Evolutionary conservation across 1,140 invertebrate genomes (phyloP).

Genomic region (Zaprionus ghesquierei): DNA sequence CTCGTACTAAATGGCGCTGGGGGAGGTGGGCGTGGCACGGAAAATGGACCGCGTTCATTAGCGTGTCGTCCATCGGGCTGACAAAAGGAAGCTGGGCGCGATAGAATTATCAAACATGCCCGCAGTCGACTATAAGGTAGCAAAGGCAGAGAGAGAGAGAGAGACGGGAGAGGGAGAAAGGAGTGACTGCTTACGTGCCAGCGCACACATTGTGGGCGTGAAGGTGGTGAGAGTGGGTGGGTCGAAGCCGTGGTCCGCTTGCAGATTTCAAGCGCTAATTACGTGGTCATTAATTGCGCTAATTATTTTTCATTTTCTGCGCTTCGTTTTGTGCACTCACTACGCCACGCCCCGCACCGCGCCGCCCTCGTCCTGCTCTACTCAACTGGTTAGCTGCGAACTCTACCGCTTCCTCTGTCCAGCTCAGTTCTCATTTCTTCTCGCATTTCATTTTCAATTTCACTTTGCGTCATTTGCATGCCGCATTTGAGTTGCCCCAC

Average conservation of each 20-base stretch:
- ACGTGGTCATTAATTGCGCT: conserved; percentile 81
- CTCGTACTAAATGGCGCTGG: conserved; percentile 34
- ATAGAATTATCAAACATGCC: conserved; percentile 77
- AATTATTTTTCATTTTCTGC: conserved; percentile 79
- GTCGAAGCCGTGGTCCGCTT: conserved; percentile 2
- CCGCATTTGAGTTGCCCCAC: conserved; percentile 39
- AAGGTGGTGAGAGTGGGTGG: not conserved
- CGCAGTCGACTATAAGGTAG: conserved; percentile 55
- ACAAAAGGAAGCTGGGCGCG: conserved; percentile 67
- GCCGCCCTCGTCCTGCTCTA: not conserved
- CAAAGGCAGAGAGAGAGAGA: not conserved
- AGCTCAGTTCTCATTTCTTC: not conserved
- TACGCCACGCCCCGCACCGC: not conserved
- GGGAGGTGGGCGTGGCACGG: conserved; percentile 7
- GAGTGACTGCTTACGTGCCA: conserved; percentile 51
- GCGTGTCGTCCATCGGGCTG: conserved; percentile 34
- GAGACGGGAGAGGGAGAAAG: not conserved
- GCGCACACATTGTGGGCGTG: conserved; percentile 60
- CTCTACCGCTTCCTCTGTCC: not conserved
- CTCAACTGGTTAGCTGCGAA: not conserved
- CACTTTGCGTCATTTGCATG: conserved; percentile 71
- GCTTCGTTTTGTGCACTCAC: conserved; percentile 36
- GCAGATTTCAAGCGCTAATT: conserved; percentile 77
- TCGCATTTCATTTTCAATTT: conserved; percentile 58
- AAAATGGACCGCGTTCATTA: conserved; percentile 47